Evolutionary conservation across 1,140 invertebrate genomes (phyloP).

Genomic region (Apis mellifera): DNA sequence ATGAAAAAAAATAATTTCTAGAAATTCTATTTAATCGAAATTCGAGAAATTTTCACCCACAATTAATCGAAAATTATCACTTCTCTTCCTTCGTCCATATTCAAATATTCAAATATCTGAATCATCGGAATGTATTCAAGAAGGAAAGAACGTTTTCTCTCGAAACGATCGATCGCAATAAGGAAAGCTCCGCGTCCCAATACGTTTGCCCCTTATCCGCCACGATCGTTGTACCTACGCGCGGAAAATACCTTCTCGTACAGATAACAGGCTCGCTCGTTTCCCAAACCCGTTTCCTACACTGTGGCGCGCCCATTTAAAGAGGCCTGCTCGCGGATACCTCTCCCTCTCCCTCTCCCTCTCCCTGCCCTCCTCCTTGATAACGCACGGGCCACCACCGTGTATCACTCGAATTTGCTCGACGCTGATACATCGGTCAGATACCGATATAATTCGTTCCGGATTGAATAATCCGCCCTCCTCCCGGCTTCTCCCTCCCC

Average conservation of each 20-base stretch:
- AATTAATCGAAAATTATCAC: no score
- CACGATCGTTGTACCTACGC: constrained; percentile 54
- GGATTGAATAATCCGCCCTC: constrained; percentile 37
- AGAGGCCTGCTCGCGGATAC: constrained; percentile 33
- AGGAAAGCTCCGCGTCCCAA: not conserved
- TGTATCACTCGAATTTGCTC: constrained; percentile 40
- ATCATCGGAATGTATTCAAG: no score
- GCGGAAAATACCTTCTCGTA: constrained; percentile 38
- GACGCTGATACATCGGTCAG: constrained; percentile 28
- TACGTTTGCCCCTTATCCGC: constrained; percentile 26
- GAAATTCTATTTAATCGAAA: no score
- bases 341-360: not conserved
- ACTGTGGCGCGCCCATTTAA: constrained; percentile 3
- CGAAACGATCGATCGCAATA: constrained; percentile 32
- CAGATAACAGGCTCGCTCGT: constrained; percentile 41
- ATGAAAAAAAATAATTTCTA: no score
- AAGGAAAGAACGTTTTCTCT: no score
- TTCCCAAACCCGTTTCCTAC: constrained; percentile 32
- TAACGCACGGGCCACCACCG: not conserved
- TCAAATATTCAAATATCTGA: no score
- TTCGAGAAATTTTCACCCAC: no score
- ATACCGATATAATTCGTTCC: constrained; percentile 45
- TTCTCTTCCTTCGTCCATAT: no score
- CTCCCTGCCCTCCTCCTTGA: not conserved
- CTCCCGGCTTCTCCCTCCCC: not conserved